Base-by-base conservation (phyloP, 2,113 vertebrate genomes). In the Pomatostomus ruficeps region DNA sequence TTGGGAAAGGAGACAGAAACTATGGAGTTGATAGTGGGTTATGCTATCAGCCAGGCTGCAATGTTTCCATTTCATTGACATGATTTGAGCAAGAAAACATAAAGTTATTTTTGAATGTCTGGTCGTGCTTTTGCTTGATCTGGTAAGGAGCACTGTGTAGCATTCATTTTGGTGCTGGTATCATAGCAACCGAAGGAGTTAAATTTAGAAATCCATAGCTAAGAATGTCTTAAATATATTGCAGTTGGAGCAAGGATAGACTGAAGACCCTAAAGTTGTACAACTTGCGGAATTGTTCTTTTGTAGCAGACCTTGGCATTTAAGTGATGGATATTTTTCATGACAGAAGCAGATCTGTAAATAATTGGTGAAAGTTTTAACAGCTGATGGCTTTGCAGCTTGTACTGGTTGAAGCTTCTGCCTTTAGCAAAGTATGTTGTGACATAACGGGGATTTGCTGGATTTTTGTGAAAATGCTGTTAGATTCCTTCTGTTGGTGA, bases 141-240 rank as follows among this genome's bases (percentile, higher is more conserved):
- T 95, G 59, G 36, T 85, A 42, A 83, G 54, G 35, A 92, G 59
- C 52, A 42, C 58, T 71, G 45, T 91, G 54, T 85, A 80, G 55
- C 67, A 40, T 57, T 81, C 23, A 40, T 85, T 77, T 89, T 92
- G 35, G 59, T 93, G 38, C 72, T 80, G 75, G 92, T 93, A 77
- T 90, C 82, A 31, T 89, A 94, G 96, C 94, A 95, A 94, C 89
- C 70, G 72, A 76, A 90, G 48, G 43, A 95, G 68, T 83, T 92
- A 88, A 79, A 93, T 81, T 85, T 79, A 95, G 85, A 51, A 95
- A 95, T 43, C 33, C 4, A 1, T 80, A 91, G 42, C 63, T 63
- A 55, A 77, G 45, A 66, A 23, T 68, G 80, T 92, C 93, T 89
- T 45, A 84, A 89, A 63, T 73, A 33, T 18, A n/a, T 72, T 74